A percentile compares a stretch with the other conserved stretches of the same genome.
Conservation (phyloP, 2,113 vertebrate species). For the Gobio gobio region DNA sequence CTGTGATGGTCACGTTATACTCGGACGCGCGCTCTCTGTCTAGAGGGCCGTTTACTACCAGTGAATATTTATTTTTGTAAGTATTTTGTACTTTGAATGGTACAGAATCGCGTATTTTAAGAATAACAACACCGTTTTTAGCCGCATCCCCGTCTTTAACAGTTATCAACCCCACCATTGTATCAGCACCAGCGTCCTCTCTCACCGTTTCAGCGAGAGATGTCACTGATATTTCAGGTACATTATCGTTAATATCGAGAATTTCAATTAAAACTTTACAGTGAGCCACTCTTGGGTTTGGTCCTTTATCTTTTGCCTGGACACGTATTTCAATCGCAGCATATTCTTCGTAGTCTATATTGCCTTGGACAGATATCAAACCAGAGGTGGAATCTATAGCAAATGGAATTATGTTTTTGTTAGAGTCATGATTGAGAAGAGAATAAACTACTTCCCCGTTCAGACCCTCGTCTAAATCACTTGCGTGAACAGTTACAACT, state of each 20-base stretch:
- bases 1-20: conserved; percentile 81
- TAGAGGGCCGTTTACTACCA: conserved; percentile 77
- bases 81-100: conserved; percentile 85
- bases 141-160: conserved; percentile 77
- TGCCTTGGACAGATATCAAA: conserved; percentile 43
- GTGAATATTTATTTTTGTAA: conserved; percentile 84
- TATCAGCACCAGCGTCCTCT: conserved; percentile 79
- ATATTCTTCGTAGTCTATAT: conserved; percentile 56
- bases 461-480: conserved; percentile 55
- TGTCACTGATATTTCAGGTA: conserved; percentile 77
- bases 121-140: conserved; percentile 79
- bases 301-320: conserved; percentile 64
- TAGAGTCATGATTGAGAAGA: too few relatives aligned
- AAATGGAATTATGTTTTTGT: too few relatives aligned
- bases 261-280: conserved; percentile 68
- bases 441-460: conserved; percentile 48
- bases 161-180: conserved; percentile 82
- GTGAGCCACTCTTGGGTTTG: conserved; percentile 39
- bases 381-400: conserved; percentile 50
- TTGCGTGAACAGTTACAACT: conserved; percentile 49
- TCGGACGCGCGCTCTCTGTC: conserved; percentile 79
- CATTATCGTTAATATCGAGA: conserved; percentile 79
- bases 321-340: conserved; percentile 64
- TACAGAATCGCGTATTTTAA: conserved; percentile 69
- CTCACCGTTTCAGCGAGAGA: conserved; percentile 78